phyloP scores from a whole-genome alignment of 2,797 vertebrate genomes.

The Peromyscus melanophrys region DNA sequence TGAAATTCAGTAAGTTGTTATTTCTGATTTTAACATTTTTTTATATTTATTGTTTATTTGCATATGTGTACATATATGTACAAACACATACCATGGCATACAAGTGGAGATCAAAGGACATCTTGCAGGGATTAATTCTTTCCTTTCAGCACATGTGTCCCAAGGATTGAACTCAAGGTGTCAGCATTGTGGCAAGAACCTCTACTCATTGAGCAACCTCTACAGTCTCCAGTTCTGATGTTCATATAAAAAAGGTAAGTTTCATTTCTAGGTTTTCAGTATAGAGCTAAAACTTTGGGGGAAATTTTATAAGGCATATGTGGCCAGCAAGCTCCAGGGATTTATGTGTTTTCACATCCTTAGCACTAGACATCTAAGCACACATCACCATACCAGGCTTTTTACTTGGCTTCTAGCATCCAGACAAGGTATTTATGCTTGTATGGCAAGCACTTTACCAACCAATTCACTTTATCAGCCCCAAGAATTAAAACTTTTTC shows the following conservation, averaged over 20 bases:
- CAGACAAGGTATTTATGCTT: neutral
- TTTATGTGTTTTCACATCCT: neutral
- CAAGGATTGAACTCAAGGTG: neutral
- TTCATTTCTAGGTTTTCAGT: slow-evolving; percentile 74
- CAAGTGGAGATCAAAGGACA: neutral
- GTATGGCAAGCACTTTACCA: neutral
- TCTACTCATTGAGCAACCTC: neutral
- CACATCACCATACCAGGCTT: neutral
- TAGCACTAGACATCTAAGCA: neutral
- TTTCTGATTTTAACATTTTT: slow-evolving; percentile 57
- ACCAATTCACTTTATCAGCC: neutral
- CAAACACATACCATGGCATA: neutral
- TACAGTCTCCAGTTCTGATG: neutral
- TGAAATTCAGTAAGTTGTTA: slow-evolving; percentile 72
- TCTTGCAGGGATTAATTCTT: neutral
- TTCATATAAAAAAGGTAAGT: slow-evolving; percentile 30
- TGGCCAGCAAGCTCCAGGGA: neutral
- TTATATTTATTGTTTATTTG: neutral
- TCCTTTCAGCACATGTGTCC: neutral
- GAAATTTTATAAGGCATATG: neutral
- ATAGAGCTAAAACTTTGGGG: neutral
- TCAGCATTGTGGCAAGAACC: neutral
- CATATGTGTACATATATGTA: neutral
- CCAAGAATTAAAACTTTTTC: slow-evolving; percentile 19
- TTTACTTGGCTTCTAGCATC: neutral